Conservation (phyloP, 2,113 vertebrate genomes). For the Brienomyrus longianalis region DNA sequence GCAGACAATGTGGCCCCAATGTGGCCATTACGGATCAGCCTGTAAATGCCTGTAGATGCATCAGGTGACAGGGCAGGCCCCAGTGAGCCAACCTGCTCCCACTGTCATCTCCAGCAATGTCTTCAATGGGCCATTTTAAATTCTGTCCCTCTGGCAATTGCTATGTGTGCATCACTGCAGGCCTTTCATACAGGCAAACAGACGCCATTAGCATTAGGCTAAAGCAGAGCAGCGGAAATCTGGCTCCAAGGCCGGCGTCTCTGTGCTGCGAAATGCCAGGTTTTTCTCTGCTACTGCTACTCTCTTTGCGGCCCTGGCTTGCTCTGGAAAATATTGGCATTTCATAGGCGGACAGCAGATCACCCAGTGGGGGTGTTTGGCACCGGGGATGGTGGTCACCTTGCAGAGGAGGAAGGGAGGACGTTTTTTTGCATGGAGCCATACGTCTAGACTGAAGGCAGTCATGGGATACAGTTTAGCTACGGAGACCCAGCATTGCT, state of each 20-base stretch:
- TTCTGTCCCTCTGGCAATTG: neutral
- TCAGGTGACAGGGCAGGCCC: neutral
- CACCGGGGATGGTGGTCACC: neutral
- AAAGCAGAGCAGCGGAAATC: neutral
- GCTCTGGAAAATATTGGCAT: constrained; percentile 2
- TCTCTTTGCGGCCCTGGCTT: neutral
- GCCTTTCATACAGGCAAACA: neutral
- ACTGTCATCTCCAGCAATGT: neutral
- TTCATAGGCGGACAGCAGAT: neutral
- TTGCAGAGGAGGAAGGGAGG: constrained; percentile 6
- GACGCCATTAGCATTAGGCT: neutral
- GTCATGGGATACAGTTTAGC: neutral
- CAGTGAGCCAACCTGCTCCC: neutral
- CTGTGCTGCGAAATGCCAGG: neutral
- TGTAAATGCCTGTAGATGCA: neutral
- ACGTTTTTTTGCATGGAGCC: neutral
- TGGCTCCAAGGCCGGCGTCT: neutral
- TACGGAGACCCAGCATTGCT: neutral
- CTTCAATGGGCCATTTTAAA: neutral
- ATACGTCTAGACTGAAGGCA: neutral
- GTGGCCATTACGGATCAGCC: neutral
- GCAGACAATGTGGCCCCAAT: neutral
- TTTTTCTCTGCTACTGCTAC: neutral
- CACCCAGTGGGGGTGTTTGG: neutral
- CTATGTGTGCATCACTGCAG: neutral